These are phyloP conservation scores for Caerostris darwini DNA, from an alignment of 1,140 invertebrate species.

Conservation along the genomic window DNA sequence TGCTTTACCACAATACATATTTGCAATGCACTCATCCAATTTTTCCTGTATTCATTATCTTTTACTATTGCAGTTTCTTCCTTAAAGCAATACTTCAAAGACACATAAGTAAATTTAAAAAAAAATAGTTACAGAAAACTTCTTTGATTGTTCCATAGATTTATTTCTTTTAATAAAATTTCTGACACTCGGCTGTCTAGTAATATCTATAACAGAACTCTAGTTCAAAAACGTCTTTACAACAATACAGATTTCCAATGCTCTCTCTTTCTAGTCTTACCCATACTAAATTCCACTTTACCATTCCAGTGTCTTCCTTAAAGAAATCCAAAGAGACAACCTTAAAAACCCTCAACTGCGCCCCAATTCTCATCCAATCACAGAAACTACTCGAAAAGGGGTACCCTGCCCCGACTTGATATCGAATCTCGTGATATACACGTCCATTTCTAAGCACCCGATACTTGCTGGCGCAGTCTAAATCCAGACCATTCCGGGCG, in stretches of 20 bases:
- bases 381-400: constrained; percentile 27
- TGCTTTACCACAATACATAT: too few relatives aligned
- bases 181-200: not conserved
- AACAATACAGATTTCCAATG: too few relatives aligned
- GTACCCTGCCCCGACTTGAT: constrained; percentile 1
- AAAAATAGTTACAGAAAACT: not conserved
- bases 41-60: too few relatives aligned
- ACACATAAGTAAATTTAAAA: too few relatives aligned
- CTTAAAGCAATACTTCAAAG: too few relatives aligned
- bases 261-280: not conserved
- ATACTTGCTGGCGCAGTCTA: not conserved
- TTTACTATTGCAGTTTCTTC: too few relatives aligned
- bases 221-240: too few relatives aligned
- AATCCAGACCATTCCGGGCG: not conserved
- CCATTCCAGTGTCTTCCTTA: not conserved
- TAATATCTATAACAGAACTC: not conserved
- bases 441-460: not conserved
- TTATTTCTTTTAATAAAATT: not conserved
- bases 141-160: not conserved
- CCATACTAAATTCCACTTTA: not conserved
- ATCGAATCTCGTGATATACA: constrained; percentile 34
- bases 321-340: not conserved
- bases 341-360: constrained; percentile 1
- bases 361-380: constrained; percentile 15
- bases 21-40: too few relatives aligned